These are phyloP conservation scores for Asteroscopus sphinx DNA, from an alignment of 2,888 invertebrate species.

Conservation along the genomic window DNA sequence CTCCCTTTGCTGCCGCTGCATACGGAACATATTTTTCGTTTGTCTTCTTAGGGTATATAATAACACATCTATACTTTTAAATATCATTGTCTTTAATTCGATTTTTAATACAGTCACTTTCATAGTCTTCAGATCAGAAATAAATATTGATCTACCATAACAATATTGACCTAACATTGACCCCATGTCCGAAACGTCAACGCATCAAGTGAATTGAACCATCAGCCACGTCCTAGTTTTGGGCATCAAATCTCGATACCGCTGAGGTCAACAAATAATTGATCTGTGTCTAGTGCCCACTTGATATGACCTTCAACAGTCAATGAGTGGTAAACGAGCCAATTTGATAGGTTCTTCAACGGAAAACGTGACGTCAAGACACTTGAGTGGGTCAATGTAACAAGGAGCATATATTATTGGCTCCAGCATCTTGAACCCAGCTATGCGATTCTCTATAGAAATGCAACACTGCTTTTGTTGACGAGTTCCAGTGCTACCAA, in stretches of 20 bases:
- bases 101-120: no score
- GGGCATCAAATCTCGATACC: slow-evolving; percentile 76
- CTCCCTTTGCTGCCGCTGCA: no score
- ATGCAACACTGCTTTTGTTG: no score
- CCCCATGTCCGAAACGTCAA: slow-evolving; percentile 48
- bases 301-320: slow-evolving; percentile 72
- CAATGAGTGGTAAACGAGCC: slow-evolving; percentile 62
- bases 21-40: no score
- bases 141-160: no score
- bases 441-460: no score
- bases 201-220: slow-evolving; percentile 65
- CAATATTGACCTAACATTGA: slow-evolving; percentile 62
- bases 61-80: no score
- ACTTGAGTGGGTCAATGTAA: slow-evolving; percentile 28
- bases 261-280: slow-evolving; percentile 81
- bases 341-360: slow-evolving; percentile 54
- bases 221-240: slow-evolving; percentile 64
- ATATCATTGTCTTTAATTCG: no score
- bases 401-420: not conserved
- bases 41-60: no score
- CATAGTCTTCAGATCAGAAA: no score
- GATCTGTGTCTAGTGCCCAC: slow-evolving; percentile 69
- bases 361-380: slow-evolving; percentile 53
- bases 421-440: no score
- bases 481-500: no score